Conservation (phyloP, 2,113 vertebrate genomes). For the Isurus oxyrinchus region DNA sequence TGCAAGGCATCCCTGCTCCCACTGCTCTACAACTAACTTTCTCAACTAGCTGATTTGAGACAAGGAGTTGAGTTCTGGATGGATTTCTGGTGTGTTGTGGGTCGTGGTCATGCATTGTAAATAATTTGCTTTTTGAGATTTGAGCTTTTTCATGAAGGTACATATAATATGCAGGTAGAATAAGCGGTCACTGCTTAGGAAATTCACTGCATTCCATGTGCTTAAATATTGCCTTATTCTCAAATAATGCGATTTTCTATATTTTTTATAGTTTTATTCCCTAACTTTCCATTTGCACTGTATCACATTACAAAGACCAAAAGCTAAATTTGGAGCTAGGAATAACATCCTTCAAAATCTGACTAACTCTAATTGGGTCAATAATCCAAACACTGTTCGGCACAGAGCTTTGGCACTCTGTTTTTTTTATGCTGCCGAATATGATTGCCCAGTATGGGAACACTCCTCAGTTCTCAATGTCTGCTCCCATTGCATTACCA, state of each 20-base stretch:
- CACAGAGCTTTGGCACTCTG: not conserved
- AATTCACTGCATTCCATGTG: too few species aligned
- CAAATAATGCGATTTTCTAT: not conserved
- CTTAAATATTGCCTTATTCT: not conserved
- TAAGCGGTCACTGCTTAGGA: too few species aligned
- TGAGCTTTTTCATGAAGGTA: too few species aligned
- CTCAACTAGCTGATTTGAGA: too few species aligned
- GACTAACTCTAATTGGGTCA: not conserved
- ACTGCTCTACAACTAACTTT: too few species aligned
- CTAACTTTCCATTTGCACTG: not conserved
- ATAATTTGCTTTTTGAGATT: too few species aligned
- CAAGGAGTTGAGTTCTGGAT: too few species aligned
- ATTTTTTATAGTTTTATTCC: too few species aligned
- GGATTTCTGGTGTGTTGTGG: too few species aligned
- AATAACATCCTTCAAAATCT: not conserved
- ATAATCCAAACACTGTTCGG: not conserved
- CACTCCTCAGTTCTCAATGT: not conserved
- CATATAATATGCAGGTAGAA: too few species aligned
- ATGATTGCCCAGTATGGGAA: not conserved
- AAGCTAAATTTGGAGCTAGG: not conserved
- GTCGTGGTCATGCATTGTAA: too few species aligned
- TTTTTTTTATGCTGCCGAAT: not conserved
- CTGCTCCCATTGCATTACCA: not conserved
- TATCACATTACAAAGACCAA: not conserved
- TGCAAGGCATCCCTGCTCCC: too few species aligned